Base-by-base conservation (phyloP, 2,797 vertebrate genomes). In the Moxostoma hubbsi region DNA sequence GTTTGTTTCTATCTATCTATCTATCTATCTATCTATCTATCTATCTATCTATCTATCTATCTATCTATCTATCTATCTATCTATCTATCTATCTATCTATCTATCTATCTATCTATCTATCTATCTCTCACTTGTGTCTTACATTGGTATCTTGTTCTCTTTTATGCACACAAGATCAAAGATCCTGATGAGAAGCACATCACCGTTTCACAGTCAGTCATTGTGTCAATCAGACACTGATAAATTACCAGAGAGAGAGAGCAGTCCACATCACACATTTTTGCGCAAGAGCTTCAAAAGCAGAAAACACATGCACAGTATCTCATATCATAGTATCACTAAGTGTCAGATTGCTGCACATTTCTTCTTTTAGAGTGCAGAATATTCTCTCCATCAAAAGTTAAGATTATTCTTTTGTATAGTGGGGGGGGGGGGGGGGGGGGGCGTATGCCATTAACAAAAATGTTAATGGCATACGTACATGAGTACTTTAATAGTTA, bases 401-500 rank as follows among this genome's bases (percentile, higher is more conserved):
- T 72, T 72, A 62, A 10, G 9, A 79, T 71, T 24, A 57, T 49
- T n/a, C n/a, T n/a, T n/a, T n/a, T n/a, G n/a, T n/a, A n/a, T n/a
- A n/a, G 18, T 49, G n/a, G 36, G 65, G 15, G 2, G 5, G 9
- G 13, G 15, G 11, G 46, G 7, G n/a, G 15, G 24, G 10, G 16
- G 10, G 58, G 68, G 24, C 18, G n/a, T n/a, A n/a, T n/a, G n/a
- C n/a, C n/a, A n/a, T n/a, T n/a, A 81, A 13, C 43, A 62, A 70
- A 74, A 68, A 82, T 54, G 76, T 73, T 69, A 79, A 82, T 47
- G 36, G 51, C 18, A 75, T 57, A 68, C 70, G 63, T 66, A 73
- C 65, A 73, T 61, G 58, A 57, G 62, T 69, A 69, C 50, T 80
- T 85, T 77, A 78, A 82, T 79, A 79, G 62, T 84, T 83, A 69